Evolutionary conservation across 2,113 vertebrate genomes (phyloP).

Genomic region (mouse (Mus musculus)): GRCm39 chrX:163852501-163853000

Average conservation of each 20-base stretch:
- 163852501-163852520: background rate
- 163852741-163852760: background rate
- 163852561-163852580: background rate
- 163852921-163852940: too few relatives aligned
- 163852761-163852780: background rate
- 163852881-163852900: too few relatives aligned
- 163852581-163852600: background rate
- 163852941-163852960: too few relatives aligned
- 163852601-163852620: background rate
- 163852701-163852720: conserved; percentile 14
- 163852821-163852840: background rate
- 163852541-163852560: conserved; percentile 38
- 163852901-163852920: too few relatives aligned
- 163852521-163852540: background rate
- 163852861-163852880: too few relatives aligned
- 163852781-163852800: conserved; percentile 23
- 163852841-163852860: background rate
- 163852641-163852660: background rate
- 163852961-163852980: too few relatives aligned
- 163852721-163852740: background rate
- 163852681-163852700: conserved; percentile 1
- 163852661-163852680: background rate
- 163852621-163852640: conserved; percentile 5
- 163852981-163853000: too few relatives aligned
- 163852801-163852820: background rate